Evolutionary conservation across 2,888 invertebrate species (phyloP).

Genomic region (Ornithoptera priamus): DNA sequence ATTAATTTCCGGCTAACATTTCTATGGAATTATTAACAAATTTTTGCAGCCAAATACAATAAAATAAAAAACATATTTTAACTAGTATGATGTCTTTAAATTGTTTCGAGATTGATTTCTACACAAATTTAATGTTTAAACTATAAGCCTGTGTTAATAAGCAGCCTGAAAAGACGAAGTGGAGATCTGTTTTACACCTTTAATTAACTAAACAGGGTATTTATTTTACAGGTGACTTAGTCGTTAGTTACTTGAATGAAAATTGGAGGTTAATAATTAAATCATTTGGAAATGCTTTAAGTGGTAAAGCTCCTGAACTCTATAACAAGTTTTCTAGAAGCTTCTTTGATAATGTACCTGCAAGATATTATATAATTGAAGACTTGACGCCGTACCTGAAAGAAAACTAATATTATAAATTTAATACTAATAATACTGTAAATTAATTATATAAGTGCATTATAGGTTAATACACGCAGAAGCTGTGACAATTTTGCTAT

Average conservation of each 20-base stretch:
- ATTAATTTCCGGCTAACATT: too few species aligned
- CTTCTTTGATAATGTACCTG: constrained; percentile 43
- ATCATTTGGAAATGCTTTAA: constrained; percentile 39
- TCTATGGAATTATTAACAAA: background rate
- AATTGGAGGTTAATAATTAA: constrained; percentile 43
- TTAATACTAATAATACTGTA: too few species aligned
- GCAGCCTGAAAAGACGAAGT: too few species aligned
- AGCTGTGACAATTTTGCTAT: too few species aligned
- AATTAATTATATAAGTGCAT: background rate
- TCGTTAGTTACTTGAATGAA: constrained; percentile 43
- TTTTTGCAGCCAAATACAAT: background rate
- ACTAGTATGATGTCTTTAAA: background rate
- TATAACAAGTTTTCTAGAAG: constrained; percentile 34
- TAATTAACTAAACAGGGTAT: background rate
- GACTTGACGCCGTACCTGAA: constrained; percentile 44
- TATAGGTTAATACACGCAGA: background rate
- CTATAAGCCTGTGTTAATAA: too few species aligned
- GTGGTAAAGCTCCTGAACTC: constrained; percentile 39
- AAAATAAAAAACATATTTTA: background rate
- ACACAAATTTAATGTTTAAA: too few species aligned
- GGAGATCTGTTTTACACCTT: too few species aligned
- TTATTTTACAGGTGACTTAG: constrained; percentile 42
- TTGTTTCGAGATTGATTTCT: background rate
- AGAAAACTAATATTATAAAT: constrained; percentile 18
- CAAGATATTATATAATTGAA: constrained; percentile 44